Conservation (phyloP, 2,113 vertebrate genomes). For the Trogon melanurus region DNA sequence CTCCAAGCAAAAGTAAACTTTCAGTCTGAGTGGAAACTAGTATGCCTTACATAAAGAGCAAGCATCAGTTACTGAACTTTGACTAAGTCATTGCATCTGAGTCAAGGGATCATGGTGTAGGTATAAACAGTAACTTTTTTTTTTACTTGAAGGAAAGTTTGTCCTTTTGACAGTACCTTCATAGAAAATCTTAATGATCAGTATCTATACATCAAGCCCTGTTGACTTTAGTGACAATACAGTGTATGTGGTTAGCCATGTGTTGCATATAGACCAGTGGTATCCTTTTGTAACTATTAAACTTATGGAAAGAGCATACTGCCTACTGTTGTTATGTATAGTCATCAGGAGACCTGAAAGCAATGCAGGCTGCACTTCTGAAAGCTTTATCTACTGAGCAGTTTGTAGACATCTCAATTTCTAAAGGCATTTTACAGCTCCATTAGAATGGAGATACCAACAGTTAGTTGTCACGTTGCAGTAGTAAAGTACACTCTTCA, state of each 20-base stretch:
- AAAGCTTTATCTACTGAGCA: not conserved
- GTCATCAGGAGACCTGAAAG: not conserved
- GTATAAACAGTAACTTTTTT: conserved; percentile 34
- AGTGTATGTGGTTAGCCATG: conserved; percentile 50
- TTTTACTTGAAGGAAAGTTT: conserved; percentile 58
- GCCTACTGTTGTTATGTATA: not conserved
- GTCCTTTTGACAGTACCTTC: conserved; percentile 47
- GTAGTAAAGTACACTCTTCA: not conserved
- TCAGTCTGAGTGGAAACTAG: conserved; percentile 19
- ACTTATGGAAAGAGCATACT: conserved; percentile 53
- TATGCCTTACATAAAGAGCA: conserved; percentile 55
- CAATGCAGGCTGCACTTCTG: not conserved
- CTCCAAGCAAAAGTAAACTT: conserved; percentile 86
- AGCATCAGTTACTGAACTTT: conserved; percentile 53
- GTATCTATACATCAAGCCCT: conserved; percentile 31
- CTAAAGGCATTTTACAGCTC: not conserved
- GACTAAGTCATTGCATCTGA: conserved; percentile 50
- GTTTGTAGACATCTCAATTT: not conserved
- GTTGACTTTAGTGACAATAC: conserved; percentile 36
- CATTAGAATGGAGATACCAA: not conserved
- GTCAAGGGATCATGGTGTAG: conserved; percentile 51
- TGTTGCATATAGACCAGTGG: conserved; percentile 37
- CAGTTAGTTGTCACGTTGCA: not conserved
- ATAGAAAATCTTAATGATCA: conserved; percentile 29
- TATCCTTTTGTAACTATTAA: conserved; percentile 74